Conservation (phyloP, 1,140 invertebrate genomes). For the Heliconius eleuchia region DNA sequence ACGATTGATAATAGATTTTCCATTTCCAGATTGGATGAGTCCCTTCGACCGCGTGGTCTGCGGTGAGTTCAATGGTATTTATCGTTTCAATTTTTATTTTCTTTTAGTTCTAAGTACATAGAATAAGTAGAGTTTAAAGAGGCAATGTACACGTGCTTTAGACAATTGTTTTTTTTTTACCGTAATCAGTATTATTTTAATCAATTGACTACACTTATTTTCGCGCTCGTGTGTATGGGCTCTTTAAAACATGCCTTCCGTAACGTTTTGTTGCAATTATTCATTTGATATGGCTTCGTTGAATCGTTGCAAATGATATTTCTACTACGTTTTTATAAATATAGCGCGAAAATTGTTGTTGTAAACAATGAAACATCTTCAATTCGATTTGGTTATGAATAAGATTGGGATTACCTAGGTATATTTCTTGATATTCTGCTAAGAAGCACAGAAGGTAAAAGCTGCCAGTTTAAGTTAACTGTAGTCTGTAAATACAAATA, state of each 20-base stretch:
- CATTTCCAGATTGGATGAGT: slow-evolving; percentile 93
- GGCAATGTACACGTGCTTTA: slow-evolving; percentile 27
- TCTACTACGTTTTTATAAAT: slow-evolving; percentile 42
- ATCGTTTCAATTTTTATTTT: slow-evolving; percentile 82
- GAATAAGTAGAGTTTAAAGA: slow-evolving; percentile 33
- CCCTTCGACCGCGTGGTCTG: slow-evolving; percentile 94
- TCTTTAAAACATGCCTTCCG: slow-evolving; percentile 49
- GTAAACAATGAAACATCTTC: slow-evolving; percentile 34
- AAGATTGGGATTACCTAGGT: slow-evolving; percentile 31
- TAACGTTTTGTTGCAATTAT: slow-evolving; percentile 74
- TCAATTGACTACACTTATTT: slow-evolving; percentile 26
- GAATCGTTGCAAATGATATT: slow-evolving; percentile 57
- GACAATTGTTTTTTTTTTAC: not conserved
- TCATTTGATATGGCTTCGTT: slow-evolving; percentile 74
- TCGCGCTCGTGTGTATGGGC: slow-evolving; percentile 48
- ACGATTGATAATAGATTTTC: slow-evolving; percentile 83
- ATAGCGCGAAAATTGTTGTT: slow-evolving; percentile 36
- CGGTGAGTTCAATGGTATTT: slow-evolving; percentile 92
- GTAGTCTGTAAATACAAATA: not conserved
- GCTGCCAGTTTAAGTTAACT: not conserved
- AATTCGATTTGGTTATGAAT: slow-evolving; percentile 33
- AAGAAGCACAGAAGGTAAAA: not conserved
- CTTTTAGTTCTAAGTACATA: slow-evolving; percentile 76
- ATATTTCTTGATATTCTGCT: slow-evolving; percentile 1
- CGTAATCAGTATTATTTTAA: slow-evolving; percentile 31